Evolutionary conservation across 2,888 invertebrate species (phyloP).

Genomic region (Kuschelorhynchus macadamiae): DNA sequence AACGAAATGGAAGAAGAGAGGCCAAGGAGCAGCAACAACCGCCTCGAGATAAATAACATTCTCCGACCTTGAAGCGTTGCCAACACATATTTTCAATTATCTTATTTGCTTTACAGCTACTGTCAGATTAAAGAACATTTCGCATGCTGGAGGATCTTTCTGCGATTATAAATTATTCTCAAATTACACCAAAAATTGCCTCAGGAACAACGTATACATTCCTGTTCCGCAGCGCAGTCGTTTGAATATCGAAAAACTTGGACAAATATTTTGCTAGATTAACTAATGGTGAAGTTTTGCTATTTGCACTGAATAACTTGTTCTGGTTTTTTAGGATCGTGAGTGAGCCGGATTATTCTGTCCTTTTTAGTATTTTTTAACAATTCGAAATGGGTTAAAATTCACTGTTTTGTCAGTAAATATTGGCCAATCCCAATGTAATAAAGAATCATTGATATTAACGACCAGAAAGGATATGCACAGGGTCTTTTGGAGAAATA

Average conservation of each 20-base stretch:
- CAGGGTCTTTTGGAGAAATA: too few relatives aligned
- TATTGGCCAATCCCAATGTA: too few relatives aligned
- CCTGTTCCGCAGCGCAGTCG: conserved; percentile 8
- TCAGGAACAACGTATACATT: conserved; percentile 38
- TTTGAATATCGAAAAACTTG: conserved; percentile 2
- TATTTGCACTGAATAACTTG: too few relatives aligned
- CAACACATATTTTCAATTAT: conserved; percentile 69
- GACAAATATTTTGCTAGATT: neutral
- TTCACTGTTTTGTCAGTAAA: too few relatives aligned
- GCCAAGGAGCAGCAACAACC: conserved; percentile 15
- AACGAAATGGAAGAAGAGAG: too few relatives aligned
- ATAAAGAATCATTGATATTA: too few relatives aligned
- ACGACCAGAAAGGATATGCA: too few relatives aligned
- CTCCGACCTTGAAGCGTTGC: conserved; percentile 67
- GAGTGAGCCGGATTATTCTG: too few relatives aligned
- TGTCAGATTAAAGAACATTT: conserved; percentile 68
- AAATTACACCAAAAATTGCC: conserved; percentile 56
- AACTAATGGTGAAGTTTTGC: too few relatives aligned
- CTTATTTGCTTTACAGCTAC: conserved; percentile 66
- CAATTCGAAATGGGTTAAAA: too few relatives aligned
- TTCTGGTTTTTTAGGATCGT: too few relatives aligned
- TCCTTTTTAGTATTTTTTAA: too few relatives aligned
- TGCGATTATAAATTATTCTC: conserved; percentile 62
- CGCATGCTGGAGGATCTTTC: conserved; percentile 63
- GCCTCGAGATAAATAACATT: conserved; percentile 56